Base-by-base conservation (phyloP, 2,797 vertebrate genomes). In the Dendrocincla tyrannina region DNA sequence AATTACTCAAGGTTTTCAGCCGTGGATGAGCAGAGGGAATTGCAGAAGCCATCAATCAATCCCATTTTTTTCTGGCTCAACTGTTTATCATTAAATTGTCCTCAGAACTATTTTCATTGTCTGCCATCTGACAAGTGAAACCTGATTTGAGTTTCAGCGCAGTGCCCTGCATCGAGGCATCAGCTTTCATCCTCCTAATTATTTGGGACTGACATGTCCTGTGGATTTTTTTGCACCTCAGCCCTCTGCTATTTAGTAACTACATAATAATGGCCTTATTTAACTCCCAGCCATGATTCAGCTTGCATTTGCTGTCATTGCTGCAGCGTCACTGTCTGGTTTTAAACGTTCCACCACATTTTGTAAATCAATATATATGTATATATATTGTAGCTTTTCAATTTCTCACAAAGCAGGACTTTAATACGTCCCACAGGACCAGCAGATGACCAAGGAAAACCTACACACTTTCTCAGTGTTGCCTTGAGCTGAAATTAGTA, bases 71-170 rank as follows among this genome's bases (percentile, higher is more conserved):
- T 13, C 59, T 66, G 58, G 20, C 44, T 50, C 42, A 77, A 95
- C 53, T 33, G 2, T 91, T 94, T 66, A 79, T 32, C 39, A 79
- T 72, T 79, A 78, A 72, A 41, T 37, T 75, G 33, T 53, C 76
- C 88, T 93, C 85, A 82, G 33, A 44, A 52, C 50, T 85, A 27
- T 44, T 79, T 94, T 91, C n/a, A n/a, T 44, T 91, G 28, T 69
- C 68, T 69, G 20, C 30, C 80, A 50, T 55, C 69, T 64, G 70
- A 72, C 32, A 87, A 75, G 18, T 37, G 66, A 69, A 91, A 73
- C 8, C 56, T 25, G 25, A 68, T 85, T 89, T 94, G 32, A 50
- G 35, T 62, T 91, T 82, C 68, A 33, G 24, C 1, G 10, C 69
- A 70, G 49, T 22, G 79, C 87, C 60, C 66, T 74, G 49, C 20